phyloP scores from a whole-genome alignment of 2,888 invertebrate species.

The Nematopogon swammerdamellus region DNA sequence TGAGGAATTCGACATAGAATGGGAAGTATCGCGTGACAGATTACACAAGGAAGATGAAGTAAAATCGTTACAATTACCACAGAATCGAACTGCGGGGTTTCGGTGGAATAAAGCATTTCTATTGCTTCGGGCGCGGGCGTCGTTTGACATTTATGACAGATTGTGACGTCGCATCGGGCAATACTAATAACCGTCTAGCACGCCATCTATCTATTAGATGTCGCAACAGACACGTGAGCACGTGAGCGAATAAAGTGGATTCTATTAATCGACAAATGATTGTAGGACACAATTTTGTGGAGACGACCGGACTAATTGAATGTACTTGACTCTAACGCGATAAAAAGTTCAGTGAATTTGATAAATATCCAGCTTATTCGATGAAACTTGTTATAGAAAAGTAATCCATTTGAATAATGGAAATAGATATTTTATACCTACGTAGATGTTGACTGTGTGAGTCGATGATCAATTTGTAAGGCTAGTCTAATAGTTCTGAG shows the following conservation, averaged over 20 bases:
- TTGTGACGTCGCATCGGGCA: conserved; percentile 30
- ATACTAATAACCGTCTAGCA: conserved; percentile 40
- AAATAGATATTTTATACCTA: background rate
- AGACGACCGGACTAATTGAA: background rate
- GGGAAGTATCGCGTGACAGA: background rate
- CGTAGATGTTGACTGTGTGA: too few species aligned
- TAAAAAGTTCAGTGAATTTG: background rate
- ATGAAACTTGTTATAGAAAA: background rate
- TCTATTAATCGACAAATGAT: conserved; percentile 38
- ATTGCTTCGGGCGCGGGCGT: conserved; percentile 24
- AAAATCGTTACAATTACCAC: conserved; percentile 3
- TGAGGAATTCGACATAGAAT: background rate
- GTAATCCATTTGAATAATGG: background rate
- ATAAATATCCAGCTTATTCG: background rate
- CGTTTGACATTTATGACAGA: conserved; percentile 50
- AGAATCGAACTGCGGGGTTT: conserved; percentile 36
- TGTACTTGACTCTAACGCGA: background rate
- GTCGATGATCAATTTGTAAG: too few species aligned
- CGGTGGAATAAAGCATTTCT: conserved; percentile 27
- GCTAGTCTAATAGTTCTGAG: too few species aligned
- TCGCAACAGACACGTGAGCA: conserved; percentile 29
- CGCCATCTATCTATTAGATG: conserved; percentile 49
- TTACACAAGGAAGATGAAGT: background rate
- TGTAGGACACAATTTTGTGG: conserved; percentile 21
- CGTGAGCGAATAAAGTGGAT: conserved; percentile 34